Evolutionary conservation across 2,888 invertebrate genomes (phyloP).

Genomic region (Drosophila rubida): DNA sequence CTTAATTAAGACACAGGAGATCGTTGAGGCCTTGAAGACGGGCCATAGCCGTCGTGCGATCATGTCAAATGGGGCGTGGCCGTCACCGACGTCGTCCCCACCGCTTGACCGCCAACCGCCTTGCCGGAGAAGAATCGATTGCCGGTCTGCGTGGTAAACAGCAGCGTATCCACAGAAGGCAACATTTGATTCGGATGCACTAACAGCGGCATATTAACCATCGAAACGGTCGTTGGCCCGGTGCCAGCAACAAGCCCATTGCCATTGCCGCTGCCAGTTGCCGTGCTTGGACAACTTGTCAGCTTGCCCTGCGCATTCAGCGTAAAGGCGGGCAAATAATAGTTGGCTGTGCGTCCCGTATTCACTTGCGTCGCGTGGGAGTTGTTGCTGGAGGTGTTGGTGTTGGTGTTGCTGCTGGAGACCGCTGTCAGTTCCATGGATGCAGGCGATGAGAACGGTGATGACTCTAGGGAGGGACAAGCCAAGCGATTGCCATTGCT

Average conservation of each 20-base stretch:
- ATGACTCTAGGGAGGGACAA: constrained; percentile 83
- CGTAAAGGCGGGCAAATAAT: constrained; percentile 71
- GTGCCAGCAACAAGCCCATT: constrained; percentile 32
- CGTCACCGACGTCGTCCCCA: constrained; percentile 26
- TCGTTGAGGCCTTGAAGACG: constrained; percentile 66
- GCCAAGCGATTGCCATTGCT: constrained; percentile 69
- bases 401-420: constrained; percentile 27
- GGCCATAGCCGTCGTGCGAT: constrained; percentile 55
- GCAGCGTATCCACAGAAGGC: constrained; percentile 83
- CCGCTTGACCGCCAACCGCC: constrained; percentile 27
- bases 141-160: constrained; percentile 75
- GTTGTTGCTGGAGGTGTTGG: constrained; percentile 26
- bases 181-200: constrained; percentile 80
- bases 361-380: constrained; percentile 33
- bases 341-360: constrained; percentile 55
- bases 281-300: constrained; percentile 37
- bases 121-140: constrained; percentile 72
- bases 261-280: constrained; percentile 6
- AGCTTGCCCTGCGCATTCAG: constrained; percentile 69
- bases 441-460: constrained; percentile 83
- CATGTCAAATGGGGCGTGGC: constrained; percentile 69
- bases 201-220: constrained; percentile 73
- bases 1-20: constrained; percentile 80
- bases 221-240: constrained; percentile 57
- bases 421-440: constrained; percentile 80